Evolutionary conservation across 2,113 vertebrate species (phyloP).

Genomic region (Vulpes vulpes): DNA sequence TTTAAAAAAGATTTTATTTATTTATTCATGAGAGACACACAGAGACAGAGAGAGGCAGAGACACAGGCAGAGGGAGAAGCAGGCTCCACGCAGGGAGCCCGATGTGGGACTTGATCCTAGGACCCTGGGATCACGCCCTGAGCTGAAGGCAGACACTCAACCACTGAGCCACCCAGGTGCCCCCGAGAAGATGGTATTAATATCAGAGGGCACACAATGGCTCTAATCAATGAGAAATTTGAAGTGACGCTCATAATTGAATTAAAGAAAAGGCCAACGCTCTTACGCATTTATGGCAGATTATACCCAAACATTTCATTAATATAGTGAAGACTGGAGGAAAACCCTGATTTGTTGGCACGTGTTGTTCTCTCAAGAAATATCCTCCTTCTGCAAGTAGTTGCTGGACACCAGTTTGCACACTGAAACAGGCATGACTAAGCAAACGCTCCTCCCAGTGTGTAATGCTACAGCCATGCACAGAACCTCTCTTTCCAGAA

Average conservation of each 20-base stretch:
- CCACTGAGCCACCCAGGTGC: no score
- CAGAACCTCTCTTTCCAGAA: not conserved
- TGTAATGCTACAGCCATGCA: not conserved
- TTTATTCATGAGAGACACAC: no score
- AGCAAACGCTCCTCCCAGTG: not conserved
- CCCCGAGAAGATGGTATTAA: not conserved
- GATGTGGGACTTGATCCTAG: no score
- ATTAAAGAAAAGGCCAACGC: conserved; percentile 12
- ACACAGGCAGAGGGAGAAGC: no score
- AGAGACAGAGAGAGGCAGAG: no score
- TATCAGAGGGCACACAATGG: not conserved
- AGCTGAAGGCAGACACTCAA: no score
- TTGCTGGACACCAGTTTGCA: not conserved
- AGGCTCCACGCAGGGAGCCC: no score
- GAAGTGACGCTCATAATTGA: not conserved
- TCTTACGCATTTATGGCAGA: not conserved
- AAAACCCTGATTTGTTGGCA: conserved; percentile 31
- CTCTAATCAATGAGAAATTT: conserved; percentile 40
- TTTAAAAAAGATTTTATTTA: no score
- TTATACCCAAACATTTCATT: not conserved
- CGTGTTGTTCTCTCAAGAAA: conserved; percentile 14
- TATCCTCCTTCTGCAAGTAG: conserved; percentile 1
- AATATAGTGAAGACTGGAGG: not conserved
- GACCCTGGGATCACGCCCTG: no score
- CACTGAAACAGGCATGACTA: not conserved